Base-by-base conservation (phyloP, 2,797 vertebrate species). In the Hippoglossus hippoglossus region DNA sequence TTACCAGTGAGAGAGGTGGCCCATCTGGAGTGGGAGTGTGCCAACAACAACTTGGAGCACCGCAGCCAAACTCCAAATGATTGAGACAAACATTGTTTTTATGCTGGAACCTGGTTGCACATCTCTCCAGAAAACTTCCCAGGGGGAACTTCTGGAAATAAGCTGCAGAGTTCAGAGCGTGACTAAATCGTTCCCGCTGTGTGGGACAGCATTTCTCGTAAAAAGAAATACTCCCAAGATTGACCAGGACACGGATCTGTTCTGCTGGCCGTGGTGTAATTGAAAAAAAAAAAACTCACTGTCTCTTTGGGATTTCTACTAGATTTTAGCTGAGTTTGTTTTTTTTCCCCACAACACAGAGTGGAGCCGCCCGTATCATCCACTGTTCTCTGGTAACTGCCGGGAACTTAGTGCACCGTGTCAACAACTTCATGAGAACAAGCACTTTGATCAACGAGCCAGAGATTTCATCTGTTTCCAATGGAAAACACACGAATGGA, bases 11-110 rank as follows among this genome's bases (percentile, higher is more conserved):
- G 66, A 67, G 81, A 84, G 77, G 76, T 79, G 74, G 82, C 79
- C 81, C 85, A 90, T 87, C 87, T 92, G 87, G 86, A 91, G 70
- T 65, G 51, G 52, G 52, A 0, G 51, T 59, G 80, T 82, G 81
- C 84, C 81, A 82, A 79, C 58, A 85, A 84, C 69, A 77, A 85
- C 89, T 88, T 71, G 75, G 79, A 89, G 75, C 73, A 59, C 65
- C 62, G 72, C 76, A 67, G 75, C 70, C 24, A 24, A 24, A 24
- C 78, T 81, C 67, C 73, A 61, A 83, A 84, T 83, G 25, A 90
- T 73, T 73, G 67, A 86, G 81, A 81, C 79, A 87, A 87, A 89
- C 77, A 83, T 81, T 87, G 71, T 87, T 89, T 82, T 75, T 25
- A 76, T 82, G 61, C 75, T 69, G 71, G 73, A 84, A 90, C 71